Evolutionary conservation across 2,113 vertebrate species (phyloP), one percentile per base, ranked within the genome.

Genomic region (Ctenodactylus gundi): DNA sequence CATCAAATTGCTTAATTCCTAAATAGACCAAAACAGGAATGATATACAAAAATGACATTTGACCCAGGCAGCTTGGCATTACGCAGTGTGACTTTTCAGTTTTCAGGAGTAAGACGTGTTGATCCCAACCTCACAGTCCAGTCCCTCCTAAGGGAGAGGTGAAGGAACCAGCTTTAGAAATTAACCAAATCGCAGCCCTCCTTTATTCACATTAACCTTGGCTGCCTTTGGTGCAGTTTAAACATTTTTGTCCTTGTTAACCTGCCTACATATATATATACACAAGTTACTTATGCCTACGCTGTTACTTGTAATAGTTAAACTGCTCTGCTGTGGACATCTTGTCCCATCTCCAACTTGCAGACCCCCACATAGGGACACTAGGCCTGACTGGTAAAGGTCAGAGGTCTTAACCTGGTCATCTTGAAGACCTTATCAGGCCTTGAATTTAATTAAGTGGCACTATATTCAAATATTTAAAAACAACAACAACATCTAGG

Each of bases 121-220:
- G 65, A 89, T 53, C 41, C 18, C 3, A 0, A 1, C 70, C 75
- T 31, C 55, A 51, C 73, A 67, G 4, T 62, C 10, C 11, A 90
- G 78, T 34, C 49, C 39, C 72, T 41, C 0, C 9, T 77, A 57
- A 80, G 46, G 34, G 39, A 51, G n/a, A 31, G 9, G 76, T 70
- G 64, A 93, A 96, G 87, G 58, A 89, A 73, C n/a, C n/a, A 60
- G 17, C 82, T 92, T 49, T 84, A 13, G 84, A 51, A 93, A 73
- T 84, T 18, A 92, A 92, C 88, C 39, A 83, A 95, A 44, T 89
- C 21, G 55, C 31, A 73, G 6, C 73, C 75, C 31, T 91, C 46
- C 60, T 94, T 62, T 31, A 57, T 4, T 64, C 53, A 23, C 23
- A 9, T 89, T 46, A 89, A 77, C 31, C 41, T 23, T 1, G 49